Percentiles rank a stretch among this genome's conserved stretches.
Evolutionary conservation across 2,888 invertebrate species (phyloP).

Genomic region (Ormyrus pomaceus): DNA sequence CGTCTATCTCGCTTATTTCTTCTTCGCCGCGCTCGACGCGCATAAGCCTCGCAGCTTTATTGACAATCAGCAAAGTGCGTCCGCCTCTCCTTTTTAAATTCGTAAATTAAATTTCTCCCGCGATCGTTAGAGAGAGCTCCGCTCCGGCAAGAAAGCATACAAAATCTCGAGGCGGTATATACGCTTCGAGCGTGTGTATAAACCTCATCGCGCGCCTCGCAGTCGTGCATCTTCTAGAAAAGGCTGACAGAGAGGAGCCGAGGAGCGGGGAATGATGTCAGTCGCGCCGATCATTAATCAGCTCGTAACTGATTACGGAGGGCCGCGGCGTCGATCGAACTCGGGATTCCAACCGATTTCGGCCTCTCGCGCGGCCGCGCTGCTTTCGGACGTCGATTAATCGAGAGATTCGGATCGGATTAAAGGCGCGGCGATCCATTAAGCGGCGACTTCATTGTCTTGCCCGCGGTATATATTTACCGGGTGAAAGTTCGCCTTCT

Average conservation of each 20-base stretch:
- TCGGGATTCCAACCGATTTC: slow-evolving; percentile 29
- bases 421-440: slow-evolving; percentile 24
- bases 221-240: slow-evolving; percentile 28
- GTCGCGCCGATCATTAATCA: slow-evolving; percentile 66
- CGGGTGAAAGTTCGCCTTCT: not conserved
- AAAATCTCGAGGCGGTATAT: not conserved
- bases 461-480: not conserved
- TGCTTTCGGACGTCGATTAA: slow-evolving; percentile 35
- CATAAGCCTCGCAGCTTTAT: not conserved
- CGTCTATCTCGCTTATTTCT: too few species aligned
- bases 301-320: slow-evolving; percentile 66
- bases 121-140: not conserved
- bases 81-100: slow-evolving; percentile 6
- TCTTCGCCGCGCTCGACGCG: not conserved
- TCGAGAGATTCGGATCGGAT: slow-evolving; percentile 35
- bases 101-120: slow-evolving; percentile 29
- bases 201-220: not conserved
- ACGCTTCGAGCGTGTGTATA: not conserved
- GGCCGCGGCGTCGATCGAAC: slow-evolving; percentile 46
- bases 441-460: not conserved
- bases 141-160: not conserved
- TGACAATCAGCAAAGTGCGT: slow-evolving; percentile 6
- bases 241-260: not conserved
- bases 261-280: slow-evolving; percentile 31
- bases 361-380: slow-evolving; percentile 17